Conservation (phyloP, 2,888 invertebrate species). For the Troides oblongomaculatus region DNA sequence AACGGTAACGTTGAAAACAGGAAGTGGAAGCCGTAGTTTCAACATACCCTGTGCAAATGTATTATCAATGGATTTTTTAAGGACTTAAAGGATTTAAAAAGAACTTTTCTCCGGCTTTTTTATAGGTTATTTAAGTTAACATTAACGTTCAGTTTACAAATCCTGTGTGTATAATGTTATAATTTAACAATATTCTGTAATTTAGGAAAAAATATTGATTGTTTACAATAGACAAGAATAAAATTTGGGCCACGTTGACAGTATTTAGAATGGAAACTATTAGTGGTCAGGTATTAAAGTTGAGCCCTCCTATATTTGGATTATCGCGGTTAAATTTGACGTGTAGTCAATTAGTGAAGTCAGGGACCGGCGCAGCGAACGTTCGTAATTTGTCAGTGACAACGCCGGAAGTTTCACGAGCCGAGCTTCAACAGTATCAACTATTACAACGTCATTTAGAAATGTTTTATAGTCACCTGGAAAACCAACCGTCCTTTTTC, state of each 20-base stretch:
- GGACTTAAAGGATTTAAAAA: no score
- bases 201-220: not conserved
- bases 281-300: conserved; percentile 39
- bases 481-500: not conserved
- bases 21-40: no score
- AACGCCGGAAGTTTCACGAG: conserved; percentile 64
- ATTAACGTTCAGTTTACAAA: no score
- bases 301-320: conserved; percentile 60
- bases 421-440: conserved; percentile 39
- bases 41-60: no score
- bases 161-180: no score
- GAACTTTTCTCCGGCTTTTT: no score
- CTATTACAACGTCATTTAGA: conserved; percentile 35
- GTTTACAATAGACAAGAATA: not conserved
- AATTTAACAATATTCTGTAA: not conserved
- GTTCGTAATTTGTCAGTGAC: conserved; percentile 75
- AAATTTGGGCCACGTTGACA: not conserved
- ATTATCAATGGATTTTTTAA: no score
- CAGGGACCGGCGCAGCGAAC: conserved; percentile 50
- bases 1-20: no score
- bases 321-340: conserved; percentile 70
- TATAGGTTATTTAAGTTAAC: no score
- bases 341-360: conserved; percentile 73
- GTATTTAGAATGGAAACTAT: conserved; percentile 20
- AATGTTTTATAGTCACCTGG: conserved; percentile 21